Percentiles rank a stretch among this genome's conserved stretches.
phyloP scores from a whole-genome alignment of 2,888 invertebrate species.

The Phasia obesa region DNA sequence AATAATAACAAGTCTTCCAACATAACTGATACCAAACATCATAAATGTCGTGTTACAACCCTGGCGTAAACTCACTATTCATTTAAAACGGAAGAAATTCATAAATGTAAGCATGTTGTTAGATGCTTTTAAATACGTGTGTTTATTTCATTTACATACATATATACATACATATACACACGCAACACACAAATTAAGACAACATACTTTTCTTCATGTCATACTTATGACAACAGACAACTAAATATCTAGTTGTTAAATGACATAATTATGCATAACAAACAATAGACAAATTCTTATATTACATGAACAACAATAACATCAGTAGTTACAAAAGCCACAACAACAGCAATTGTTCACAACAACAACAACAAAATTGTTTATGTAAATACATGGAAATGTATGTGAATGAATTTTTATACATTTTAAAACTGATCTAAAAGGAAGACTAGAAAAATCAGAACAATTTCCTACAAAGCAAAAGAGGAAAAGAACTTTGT shows the following conservation, averaged over 20 bases:
- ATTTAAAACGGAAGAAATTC: slow-evolving; percentile 23
- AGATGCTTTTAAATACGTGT: neutral
- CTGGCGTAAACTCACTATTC: slow-evolving; percentile 12
- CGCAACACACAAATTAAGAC: slow-evolving; percentile 23
- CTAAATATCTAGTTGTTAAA: slow-evolving; percentile 53
- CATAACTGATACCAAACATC: no score
- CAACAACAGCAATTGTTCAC: slow-evolving; percentile 22
- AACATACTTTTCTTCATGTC: slow-evolving; percentile 41
- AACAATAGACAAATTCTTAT: slow-evolving; percentile 55
- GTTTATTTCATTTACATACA: neutral
- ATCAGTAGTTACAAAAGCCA: slow-evolving; percentile 21
- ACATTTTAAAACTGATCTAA: slow-evolving; percentile 21
- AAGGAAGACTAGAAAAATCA: slow-evolving; percentile 35
- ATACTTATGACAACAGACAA: slow-evolving; percentile 37
- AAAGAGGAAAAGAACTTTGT: slow-evolving; percentile 8
- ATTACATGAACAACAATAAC: slow-evolving; percentile 28
- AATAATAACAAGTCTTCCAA: no score
- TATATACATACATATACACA: slow-evolving; percentile 7
- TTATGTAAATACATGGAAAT: slow-evolving; percentile 46
- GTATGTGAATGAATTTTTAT: slow-evolving; percentile 33
- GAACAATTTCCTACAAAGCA: slow-evolving; percentile 31
- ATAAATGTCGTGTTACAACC: neutral
- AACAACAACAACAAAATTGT: slow-evolving; percentile 13
- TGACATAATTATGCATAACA: slow-evolving; percentile 67
- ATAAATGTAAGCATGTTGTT: slow-evolving; percentile 26